Base-by-base conservation (phyloP, 2,797 vertebrate species). In the Streptopelia turtur region DNA sequence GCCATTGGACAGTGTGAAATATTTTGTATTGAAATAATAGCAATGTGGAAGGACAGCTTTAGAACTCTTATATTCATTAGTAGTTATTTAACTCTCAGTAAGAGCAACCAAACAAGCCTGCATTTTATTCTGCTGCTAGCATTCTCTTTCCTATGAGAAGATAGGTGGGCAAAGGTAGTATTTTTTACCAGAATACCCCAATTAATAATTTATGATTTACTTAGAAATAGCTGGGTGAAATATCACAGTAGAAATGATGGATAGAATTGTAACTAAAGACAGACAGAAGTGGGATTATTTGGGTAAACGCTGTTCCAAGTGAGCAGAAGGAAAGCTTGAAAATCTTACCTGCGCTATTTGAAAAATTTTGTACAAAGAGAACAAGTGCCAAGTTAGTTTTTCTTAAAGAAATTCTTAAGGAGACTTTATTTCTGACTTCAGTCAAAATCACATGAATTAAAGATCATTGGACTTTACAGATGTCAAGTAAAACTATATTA, bases 381-480 rank as follows among this genome's bases (percentile, higher is more conserved):
- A 79, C 9, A 66, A 43, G 14, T 41, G 68, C 25, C 41, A 53
- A 28, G 17, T 57, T 60, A 39, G 14, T 47, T 43, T 78, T 53
- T 47, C 35, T 66, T 45, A 79, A 63, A 76, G 63, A 86, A 68
- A 47, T 57, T 83, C 60, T 81, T 78, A 66, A 50, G 65, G 77
- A 86, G 74, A 65, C 55, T 83, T 86, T 70, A 84, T 65, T 76
- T 90, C 56, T 89, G 53, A 88, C 45, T 83, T 90, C 59, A 86
- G 43, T 88, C 80, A 90, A 64, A 88, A 61, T 28, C 59, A 35
- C 56, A 86, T 81, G 60, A 86, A 92, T 86, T 88, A 89, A 86
- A 89, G 68, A 78, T 81, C 16, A 37, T 14, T 39, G 28, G 23
- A 79, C 49, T 61, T 88, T 39, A 71, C 61, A 77, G 33, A 41